These are phyloP conservation scores for Ictidomys tridecemlineatus DNA, from an alignment of 2,113 vertebrate species.

Conservation along the genomic window DNA sequence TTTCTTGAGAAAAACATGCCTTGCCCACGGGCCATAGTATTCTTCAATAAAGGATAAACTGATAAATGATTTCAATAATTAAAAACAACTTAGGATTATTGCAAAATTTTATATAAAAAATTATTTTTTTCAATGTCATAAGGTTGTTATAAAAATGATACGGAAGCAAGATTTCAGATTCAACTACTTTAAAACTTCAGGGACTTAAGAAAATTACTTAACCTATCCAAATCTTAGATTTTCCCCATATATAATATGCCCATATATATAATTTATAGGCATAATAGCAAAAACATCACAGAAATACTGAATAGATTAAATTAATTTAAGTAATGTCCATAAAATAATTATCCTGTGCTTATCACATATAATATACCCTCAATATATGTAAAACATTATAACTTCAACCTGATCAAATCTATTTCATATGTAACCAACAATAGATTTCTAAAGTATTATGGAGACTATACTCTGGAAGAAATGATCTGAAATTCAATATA, in stretches of 20 bases:
- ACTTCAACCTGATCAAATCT: neutral
- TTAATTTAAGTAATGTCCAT: neutral
- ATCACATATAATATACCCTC: neutral
- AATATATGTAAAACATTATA: neutral
- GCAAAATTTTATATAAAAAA: neutral
- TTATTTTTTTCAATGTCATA: neutral
- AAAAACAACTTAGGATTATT: conserved; percentile 1
- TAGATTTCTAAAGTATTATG: neutral
- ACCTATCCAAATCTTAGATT: neutral
- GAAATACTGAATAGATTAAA: neutral
- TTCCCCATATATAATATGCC: neutral
- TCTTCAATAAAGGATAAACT: conserved; percentile 1
- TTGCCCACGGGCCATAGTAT: neutral
- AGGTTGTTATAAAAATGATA: neutral
- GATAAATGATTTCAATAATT: neutral
- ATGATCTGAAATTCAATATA: neutral
- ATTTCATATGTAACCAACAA: neutral
- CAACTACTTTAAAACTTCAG: neutral
- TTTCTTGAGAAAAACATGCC: neutral
- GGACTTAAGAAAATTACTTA: neutral
- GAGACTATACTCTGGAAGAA: neutral
- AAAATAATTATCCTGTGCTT: neutral
- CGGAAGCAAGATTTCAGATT: neutral
- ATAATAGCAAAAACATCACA: neutral
- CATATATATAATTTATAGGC: too few species aligned